Conservation (phyloP, 1,140 invertebrate genomes). For the Anadara kagoshimensis region DNA sequence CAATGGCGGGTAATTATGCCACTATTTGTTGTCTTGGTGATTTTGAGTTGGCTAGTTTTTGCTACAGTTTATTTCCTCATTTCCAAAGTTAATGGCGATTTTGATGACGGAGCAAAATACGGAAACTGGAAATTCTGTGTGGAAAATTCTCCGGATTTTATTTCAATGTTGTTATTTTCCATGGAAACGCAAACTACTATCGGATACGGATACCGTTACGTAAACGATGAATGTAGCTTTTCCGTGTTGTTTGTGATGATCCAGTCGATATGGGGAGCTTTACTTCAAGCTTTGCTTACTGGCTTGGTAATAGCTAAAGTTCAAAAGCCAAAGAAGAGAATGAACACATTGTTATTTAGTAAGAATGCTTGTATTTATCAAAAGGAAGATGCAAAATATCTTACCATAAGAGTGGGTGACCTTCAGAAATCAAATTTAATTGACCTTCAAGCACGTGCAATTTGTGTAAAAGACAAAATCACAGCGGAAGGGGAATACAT, state of each 20-base stretch:
- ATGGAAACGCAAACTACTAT: conserved; percentile 75
- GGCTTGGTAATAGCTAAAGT: conserved; percentile 59
- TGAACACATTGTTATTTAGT: conserved; percentile 60
- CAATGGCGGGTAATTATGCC: conserved; percentile 67
- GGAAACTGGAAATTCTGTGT: conserved; percentile 55
- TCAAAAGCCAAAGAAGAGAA: conserved; percentile 54
- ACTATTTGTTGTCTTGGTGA: conserved; percentile 66
- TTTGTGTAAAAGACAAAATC: conserved; percentile 74
- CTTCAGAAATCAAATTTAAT: conserved; percentile 52
- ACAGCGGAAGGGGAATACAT: conserved; percentile 77
- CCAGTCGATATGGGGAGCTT: conserved; percentile 58
- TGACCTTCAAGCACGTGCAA: conserved; percentile 41
- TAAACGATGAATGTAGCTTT: conserved; percentile 74
- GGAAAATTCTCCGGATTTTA: conserved; percentile 44
- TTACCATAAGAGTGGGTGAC: conserved; percentile 73
- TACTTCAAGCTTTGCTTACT: conserved; percentile 54
- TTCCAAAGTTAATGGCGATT: conserved; percentile 48
- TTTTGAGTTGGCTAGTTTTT: conserved; percentile 71
- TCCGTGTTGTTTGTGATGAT: conserved; percentile 51
- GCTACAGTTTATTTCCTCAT: conserved; percentile 70
- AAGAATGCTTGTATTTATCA: conserved; percentile 72
- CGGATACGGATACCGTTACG: conserved; percentile 79
- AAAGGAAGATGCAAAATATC: conserved; percentile 84
- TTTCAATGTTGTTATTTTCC: conserved; percentile 69
- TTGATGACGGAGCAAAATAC: conserved; percentile 26